Base-by-base conservation (phyloP, 2,888 invertebrate genomes). In the Chrysodeixis includens region DNA sequence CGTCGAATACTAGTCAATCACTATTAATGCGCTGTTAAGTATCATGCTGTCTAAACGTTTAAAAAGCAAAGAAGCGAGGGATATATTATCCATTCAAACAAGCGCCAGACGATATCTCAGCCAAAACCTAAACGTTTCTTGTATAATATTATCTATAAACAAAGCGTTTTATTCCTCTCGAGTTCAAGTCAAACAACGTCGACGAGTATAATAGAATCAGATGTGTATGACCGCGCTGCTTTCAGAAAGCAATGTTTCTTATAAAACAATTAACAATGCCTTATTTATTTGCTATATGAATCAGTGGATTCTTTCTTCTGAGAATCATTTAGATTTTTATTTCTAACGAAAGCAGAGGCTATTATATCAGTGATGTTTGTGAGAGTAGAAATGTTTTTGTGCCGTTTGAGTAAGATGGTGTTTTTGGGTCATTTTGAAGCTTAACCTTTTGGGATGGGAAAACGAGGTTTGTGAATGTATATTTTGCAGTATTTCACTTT, bases 251-350 rank as follows among this genome's bases (percentile, higher is more conserved):
- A 32, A 61, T 22, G 26, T 49, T 49, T 69, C 57, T 52, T 30
- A 59, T 1, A 52, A 35, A 49, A 75, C 56, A 70, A 66, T 73
- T 53, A 5, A 71, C 76, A 71, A 75, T 73, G 53, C 56, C 18
- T 59, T 66, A 18, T 49, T 62, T 62, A 52, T 76, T 66, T 26
- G 44, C 20, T 51, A 44, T 18, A 46, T 30, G 4, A 61, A 58
- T 26, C 26, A 26, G 6, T 53, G 26, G 53, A 51, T 58, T 58
- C 30, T 46, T 66, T 51, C 30, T 46, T 54, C 55, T n/a, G 32
- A 44, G 18, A 64, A 71, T 49, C 56, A 71, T 57, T 61, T 57
- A 30, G 4, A 30, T 62, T 59, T 71, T 54, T 18, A 52, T 58
- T 56, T 46, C 18, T 16, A 30, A n/a, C 10, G 20, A 35, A 61